These are phyloP conservation scores for Ramphastos sulfuratus DNA, from an alignment of 2,113 vertebrate genomes.

Conservation along the genomic window DNA sequence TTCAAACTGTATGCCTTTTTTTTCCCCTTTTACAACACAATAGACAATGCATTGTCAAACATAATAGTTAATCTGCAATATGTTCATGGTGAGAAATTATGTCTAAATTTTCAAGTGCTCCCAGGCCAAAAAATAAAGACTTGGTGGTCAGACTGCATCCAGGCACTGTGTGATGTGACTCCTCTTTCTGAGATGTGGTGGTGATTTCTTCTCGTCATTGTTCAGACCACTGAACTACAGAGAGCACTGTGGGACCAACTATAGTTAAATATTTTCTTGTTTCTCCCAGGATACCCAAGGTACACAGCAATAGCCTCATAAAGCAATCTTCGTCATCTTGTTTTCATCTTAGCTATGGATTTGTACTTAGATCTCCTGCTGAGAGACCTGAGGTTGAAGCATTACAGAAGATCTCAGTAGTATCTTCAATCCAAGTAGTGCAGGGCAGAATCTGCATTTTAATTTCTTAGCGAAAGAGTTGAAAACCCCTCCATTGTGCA, in stretches of 20 bases:
- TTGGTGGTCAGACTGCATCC: not conserved
- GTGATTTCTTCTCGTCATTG: not conserved
- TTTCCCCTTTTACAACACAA: not conserved
- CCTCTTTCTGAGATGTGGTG: not conserved
- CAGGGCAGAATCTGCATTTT: not conserved
- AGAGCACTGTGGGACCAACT: not conserved
- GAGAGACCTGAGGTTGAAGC: not conserved
- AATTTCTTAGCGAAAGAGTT: not conserved
- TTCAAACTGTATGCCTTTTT: not conserved
- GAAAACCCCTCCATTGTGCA: not conserved
- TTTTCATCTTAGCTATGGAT: not conserved
- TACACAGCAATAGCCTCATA: not conserved
- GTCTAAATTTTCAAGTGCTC: not conserved
- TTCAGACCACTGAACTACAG: not conserved
- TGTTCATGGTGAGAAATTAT: not conserved
- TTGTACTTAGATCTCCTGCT: not conserved
- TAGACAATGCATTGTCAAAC: not conserved
- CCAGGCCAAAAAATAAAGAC: not conserved
- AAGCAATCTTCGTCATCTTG: not conserved
- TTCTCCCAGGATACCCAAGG: not conserved
- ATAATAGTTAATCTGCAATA: not conserved
- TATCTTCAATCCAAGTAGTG: not conserved
- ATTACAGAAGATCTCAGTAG: not conserved
- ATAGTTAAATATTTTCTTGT: not conserved
- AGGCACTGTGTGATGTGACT: not conserved